phyloP scores from a whole-genome alignment of 2,113 vertebrate genomes.

The Leptobrachium ailaonicum region DNA sequence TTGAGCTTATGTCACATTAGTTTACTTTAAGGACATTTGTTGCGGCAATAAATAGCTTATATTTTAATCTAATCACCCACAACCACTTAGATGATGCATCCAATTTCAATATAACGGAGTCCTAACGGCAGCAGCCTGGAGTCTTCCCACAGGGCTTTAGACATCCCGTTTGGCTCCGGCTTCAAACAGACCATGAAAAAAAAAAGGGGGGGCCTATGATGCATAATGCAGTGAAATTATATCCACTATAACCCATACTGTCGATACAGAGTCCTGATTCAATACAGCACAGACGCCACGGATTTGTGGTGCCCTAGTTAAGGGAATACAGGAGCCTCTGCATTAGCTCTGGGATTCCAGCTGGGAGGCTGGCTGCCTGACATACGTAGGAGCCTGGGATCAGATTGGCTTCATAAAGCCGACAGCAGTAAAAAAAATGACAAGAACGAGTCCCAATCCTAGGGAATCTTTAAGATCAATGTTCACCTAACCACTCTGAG shows the following conservation, averaged over 20 bases:
- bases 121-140: background rate
- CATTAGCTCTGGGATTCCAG: too few species aligned
- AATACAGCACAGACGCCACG: background rate
- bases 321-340: too few species aligned
- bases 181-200: slow-evolving; percentile 27
- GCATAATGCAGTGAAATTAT: background rate
- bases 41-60: slow-evolving; percentile 17
- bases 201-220: background rate
- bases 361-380: too few species aligned
- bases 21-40: slow-evolving; percentile 21
- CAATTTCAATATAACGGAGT: slow-evolving; percentile 9
- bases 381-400: too few species aligned
- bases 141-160: slow-evolving; percentile 39
- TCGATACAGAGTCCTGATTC: background rate
- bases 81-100: slow-evolving; percentile 15
- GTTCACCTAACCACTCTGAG: too few species aligned
- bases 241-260: too few species aligned
- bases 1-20: background rate
- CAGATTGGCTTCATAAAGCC: too few species aligned
- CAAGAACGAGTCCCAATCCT: too few species aligned
- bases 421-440: too few species aligned
- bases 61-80: slow-evolving; percentile 33
- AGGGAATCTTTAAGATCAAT: too few species aligned
- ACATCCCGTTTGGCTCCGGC: slow-evolving; percentile 32
- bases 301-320: too few species aligned